phyloP scores from a whole-genome alignment of 2,797 vertebrate genomes.

The Cyprinodon diabolis region DNA sequence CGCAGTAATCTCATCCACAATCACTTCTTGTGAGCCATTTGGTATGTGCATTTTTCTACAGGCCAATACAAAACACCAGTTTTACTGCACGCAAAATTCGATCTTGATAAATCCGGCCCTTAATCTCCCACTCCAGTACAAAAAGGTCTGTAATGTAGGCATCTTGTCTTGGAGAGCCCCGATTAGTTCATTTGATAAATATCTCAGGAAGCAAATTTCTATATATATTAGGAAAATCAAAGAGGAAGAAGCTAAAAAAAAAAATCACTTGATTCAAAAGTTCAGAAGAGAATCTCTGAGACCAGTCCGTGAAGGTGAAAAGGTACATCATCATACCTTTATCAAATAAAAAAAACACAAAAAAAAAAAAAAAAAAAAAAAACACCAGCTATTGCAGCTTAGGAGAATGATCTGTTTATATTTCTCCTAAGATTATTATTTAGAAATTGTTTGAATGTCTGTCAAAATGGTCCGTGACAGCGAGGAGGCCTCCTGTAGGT shows the following conservation, averaged over 20 bases:
- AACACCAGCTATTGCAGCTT: conserved; percentile 55
- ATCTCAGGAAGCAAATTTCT: conserved; percentile 34
- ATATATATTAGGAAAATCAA: conserved; percentile 49
- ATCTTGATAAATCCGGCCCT: no score
- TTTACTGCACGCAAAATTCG: no score
- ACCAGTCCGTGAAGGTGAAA: conserved; percentile 30
- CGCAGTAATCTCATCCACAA: no score
- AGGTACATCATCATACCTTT: conserved; percentile 46
- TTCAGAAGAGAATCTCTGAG: conserved; percentile 32
- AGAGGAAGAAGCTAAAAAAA: conserved; percentile 45
- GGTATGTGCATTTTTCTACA: no score
- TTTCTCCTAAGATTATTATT: conserved; percentile 53
- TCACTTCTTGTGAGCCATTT: no score
- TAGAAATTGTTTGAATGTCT: conserved; percentile 59
- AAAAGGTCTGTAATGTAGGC: conserved; percentile 37
- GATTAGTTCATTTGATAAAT: conserved; percentile 49
- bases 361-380: conserved; percentile 47
- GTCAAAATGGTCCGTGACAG: conserved; percentile 59
- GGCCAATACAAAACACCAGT: no score
- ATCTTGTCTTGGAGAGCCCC: conserved; percentile 45
- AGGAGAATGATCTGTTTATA: conserved; percentile 39
- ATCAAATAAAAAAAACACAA: conserved; percentile 37
- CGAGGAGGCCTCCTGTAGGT: conserved; percentile 42
- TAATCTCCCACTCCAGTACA: conserved; percentile 50
- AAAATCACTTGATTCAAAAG: conserved; percentile 31